phyloP scores from a whole-genome alignment of 1,140 invertebrate species.

The silkworm (Bombyx mori) region ASM3026992v2 NC_085122.1:231501-232000 shows the following conservation, averaged over 20 bases:
- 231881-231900: constrained; percentile 27
- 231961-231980: constrained; percentile 19
- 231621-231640: too few relatives aligned
- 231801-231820: constrained; percentile 26
- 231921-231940: constrained; percentile 33
- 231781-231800: constrained; percentile 34
- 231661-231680: too few relatives aligned
- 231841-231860: too few relatives aligned
- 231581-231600: too few relatives aligned
- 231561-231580: too few relatives aligned
- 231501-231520: too few relatives aligned
- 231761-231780: constrained; percentile 22
- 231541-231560: too few relatives aligned
- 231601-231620: too few relatives aligned
- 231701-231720: constrained; percentile 21
- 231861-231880: too few relatives aligned
- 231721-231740: constrained; percentile 26
- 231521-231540: too few relatives aligned
- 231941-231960: constrained; percentile 18
- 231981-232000: constrained; percentile 12
- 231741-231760: constrained; percentile 30
- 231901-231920: constrained; percentile 21
- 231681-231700: neutral
- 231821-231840: constrained; percentile 19
- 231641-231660: too few relatives aligned